Evolutionary conservation across 1,140 invertebrate genomes (phyloP), one percentile per base, ranked within the genome.

Genomic region (Ruditapes philippinarum): DNA sequence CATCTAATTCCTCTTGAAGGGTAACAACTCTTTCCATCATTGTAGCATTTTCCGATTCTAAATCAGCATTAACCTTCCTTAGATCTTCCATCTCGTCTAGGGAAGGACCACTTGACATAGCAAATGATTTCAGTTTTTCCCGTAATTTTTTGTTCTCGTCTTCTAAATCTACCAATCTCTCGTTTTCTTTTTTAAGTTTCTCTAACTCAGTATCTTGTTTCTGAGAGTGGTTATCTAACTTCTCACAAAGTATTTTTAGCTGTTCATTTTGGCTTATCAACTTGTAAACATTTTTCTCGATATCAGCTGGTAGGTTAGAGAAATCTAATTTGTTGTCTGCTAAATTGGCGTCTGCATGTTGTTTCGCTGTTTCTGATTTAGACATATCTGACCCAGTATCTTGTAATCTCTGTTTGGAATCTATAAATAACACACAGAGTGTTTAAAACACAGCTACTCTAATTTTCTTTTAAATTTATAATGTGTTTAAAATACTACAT

Each of bases 1-100:
- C 86, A 31, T 62, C 7, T 49, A 94, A 38, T 49, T 95, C 91
- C n/a, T 93, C 93, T 68, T 93, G 91, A 51, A 93, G 88, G 33
- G 33, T 28, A 33, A 81, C 73, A 33, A 94, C 73, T 36, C 80
- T 82, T 40, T 92, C 81, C 33, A 91, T 78, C 76, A 94, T 78
- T 22, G 88, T 51, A n/a, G 81, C 40, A 73, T 94, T 94, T 65
- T 94, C 93, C 74, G 49, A 51, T 90, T 92, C 90, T 74, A 92
- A 60, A 4, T 90, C 84, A 17, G 54, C 60, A 38, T 68, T 83
- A 78, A 68, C 83, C 62, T 89, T 36, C 70, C 76, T 73, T n/a
- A 73, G 19, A 45, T 82, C 54, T 9, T 42, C 36, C 28, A 40
- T 73, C 22, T 68, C 74, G 22, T 88, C 82, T 45, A 51, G n/a